Conservation (phyloP, 2,113 vertebrate genomes). For the Girardinichthys multiradiatus region DNA sequence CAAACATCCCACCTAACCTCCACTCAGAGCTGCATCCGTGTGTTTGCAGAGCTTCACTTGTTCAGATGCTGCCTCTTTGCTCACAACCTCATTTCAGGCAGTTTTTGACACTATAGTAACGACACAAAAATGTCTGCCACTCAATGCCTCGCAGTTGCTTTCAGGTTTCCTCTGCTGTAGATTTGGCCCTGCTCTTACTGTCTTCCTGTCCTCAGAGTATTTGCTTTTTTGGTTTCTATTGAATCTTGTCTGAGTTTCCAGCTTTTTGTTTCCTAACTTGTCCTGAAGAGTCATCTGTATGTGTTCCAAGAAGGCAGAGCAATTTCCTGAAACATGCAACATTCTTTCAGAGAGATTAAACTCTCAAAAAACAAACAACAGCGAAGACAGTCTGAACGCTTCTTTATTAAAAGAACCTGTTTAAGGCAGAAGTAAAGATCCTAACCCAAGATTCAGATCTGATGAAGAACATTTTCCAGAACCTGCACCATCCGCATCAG, state of each 20-base stretch:
- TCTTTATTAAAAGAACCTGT: too few species aligned
- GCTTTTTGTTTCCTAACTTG: background rate
- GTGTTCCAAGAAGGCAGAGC: background rate
- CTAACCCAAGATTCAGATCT: too few species aligned
- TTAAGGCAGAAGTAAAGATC: too few species aligned
- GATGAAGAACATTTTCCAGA: too few species aligned
- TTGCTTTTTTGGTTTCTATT: slow-evolving; percentile 45
- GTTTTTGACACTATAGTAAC: slow-evolving; percentile 68
- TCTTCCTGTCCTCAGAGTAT: slow-evolving; percentile 33
- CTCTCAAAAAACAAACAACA: too few species aligned
- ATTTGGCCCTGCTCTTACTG: slow-evolving; percentile 32
- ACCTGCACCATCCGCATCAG: too few species aligned
- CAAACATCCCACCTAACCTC: slow-evolving; percentile 43
- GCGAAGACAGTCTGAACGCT: too few species aligned
- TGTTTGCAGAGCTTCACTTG: slow-evolving; percentile 59
- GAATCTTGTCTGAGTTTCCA: slow-evolving; percentile 12
- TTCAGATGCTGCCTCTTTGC: slow-evolving; percentile 40
- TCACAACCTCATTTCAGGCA: slow-evolving; percentile 44
- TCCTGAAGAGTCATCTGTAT: background rate
- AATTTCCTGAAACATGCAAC: background rate
- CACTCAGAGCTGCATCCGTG: slow-evolving; percentile 45
- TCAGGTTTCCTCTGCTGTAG: slow-evolving; percentile 20
- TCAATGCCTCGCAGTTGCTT: slow-evolving; percentile 36
- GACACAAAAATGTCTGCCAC: slow-evolving; percentile 54
- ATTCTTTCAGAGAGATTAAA: too few species aligned